Base-by-base conservation (phyloP, 2,888 invertebrate species). In the Chouioia cunea region DNA sequence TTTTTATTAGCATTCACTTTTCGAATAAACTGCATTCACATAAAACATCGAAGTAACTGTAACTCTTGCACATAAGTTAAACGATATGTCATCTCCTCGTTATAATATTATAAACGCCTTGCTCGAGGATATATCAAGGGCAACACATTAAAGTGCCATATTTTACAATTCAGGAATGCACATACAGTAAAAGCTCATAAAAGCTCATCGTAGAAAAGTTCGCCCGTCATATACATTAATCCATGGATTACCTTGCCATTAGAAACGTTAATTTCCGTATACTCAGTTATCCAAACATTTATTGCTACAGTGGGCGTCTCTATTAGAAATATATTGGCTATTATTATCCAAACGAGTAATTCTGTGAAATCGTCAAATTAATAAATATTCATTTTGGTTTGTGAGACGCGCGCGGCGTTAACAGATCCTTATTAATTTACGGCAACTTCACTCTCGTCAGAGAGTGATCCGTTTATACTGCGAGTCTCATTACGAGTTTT, bases 201-300 rank as follows among this genome's bases (percentile, higher is more conserved):
- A n/a, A 20, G 20, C n/a, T 14, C n/a, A 1, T 12, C n/a, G 36
- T 53, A 18, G 36, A 23, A 59, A 65, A 64, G 70, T 65, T 64
- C 65, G 43, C 64, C 59, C 68, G 56, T 48, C 57, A 60, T 64
- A 68, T 74, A 67, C 73, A 74, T 74, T 71, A 76, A 74, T 74
- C 16, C 23, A 48, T 71, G 71, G 54, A 75, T 76, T 75, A 76
- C 72, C 74, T 64, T 71, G 72, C 68, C 74, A 74, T 77, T 75
- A 75, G 74, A 68, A 70, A 43, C 65, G 70, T 76, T 76, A 79
- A 78, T 78, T 78, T 76, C 67, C 71, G 57, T 68, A 36, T 36
- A 36, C 47, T 50, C 46, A 44, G 56, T 43, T 27, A 47, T 27
- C 36, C 66, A 65, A 63, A 73, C 67, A 44, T 60, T 65, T 57